These are phyloP conservation scores for Drosophila fuyamai DNA, from an alignment of 1,140 invertebrate species.

Conservation along the genomic window DNA sequence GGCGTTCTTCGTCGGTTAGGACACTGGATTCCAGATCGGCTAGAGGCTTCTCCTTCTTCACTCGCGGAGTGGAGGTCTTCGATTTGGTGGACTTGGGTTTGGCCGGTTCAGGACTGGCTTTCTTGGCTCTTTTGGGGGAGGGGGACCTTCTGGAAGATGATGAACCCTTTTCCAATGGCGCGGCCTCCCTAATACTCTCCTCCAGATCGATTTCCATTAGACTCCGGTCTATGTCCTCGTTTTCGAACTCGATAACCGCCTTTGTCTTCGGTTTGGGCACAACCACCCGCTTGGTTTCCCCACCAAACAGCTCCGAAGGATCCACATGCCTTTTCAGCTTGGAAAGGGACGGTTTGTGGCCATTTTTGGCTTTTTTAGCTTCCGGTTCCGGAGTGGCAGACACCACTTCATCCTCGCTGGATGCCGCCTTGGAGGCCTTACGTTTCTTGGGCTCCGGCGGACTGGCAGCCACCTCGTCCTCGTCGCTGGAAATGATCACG, in stretches of 20 bases:
- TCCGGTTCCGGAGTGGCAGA: constrained; percentile 16
- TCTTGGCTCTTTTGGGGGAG: constrained; percentile 25
- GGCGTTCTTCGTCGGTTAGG: constrained; percentile 87
- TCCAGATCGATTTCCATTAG: constrained; percentile 73
- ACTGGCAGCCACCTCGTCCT: constrained; percentile 61
- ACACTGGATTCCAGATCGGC: constrained; percentile 73
- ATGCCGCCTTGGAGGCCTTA: constrained; percentile 13
- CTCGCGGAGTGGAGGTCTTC: constrained; percentile 44
- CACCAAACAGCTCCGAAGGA: constrained; percentile 70
- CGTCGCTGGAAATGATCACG: constrained; percentile 74
- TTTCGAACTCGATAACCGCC: constrained; percentile 59
- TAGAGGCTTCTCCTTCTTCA: constrained; percentile 41
- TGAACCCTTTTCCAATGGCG: not conserved
- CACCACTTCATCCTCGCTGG: constrained; percentile 23
- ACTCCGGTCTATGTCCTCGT: constrained; percentile 70
- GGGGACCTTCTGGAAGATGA: not conserved
- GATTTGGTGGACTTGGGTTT: constrained; percentile 25
- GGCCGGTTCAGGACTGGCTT: constrained; percentile 15
- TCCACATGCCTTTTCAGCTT: constrained; percentile 69
- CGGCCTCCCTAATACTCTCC: constrained; percentile 19
- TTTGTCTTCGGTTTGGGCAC: constrained; percentile 61
- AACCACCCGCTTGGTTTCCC: constrained; percentile 70
- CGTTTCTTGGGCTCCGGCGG: constrained; percentile 47
- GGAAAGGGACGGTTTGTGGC: constrained; percentile 62
- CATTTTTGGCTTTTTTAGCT: constrained; percentile 18